These are phyloP conservation scores for Lamproptera curius DNA, from an alignment of 2,888 invertebrate species.

Conservation along the genomic window DNA sequence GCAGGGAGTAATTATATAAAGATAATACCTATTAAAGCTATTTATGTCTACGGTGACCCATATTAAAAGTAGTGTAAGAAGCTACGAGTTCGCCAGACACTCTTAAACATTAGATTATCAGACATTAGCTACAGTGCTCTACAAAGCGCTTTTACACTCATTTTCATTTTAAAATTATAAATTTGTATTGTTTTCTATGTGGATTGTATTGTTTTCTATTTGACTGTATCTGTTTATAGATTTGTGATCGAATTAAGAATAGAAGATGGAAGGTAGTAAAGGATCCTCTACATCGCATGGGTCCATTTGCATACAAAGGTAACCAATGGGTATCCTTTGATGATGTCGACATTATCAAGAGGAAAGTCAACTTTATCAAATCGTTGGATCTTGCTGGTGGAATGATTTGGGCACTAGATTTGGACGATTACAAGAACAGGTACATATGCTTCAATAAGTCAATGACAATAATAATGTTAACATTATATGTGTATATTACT, in stretches of 20 bases:
- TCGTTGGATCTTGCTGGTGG: conserved; percentile 89
- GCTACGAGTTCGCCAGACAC: no score
- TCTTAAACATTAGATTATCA: no score
- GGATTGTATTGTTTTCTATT: conserved; percentile 8
- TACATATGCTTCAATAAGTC: no score
- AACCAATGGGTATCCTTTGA: conserved; percentile 96
- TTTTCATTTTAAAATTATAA: no score
- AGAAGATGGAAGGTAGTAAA: conserved; percentile 89
- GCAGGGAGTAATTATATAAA: no score
- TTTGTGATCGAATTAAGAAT: conserved; percentile 88
- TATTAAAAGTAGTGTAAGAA: no score
- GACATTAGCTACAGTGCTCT: no score
- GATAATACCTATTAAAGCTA: no score
- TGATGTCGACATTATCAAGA: conserved; percentile 86
- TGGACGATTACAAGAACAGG: conserved; percentile 90
- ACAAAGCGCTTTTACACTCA: no score
- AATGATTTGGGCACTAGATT: conserved; percentile 94
- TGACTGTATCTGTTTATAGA: conserved; percentile 58
- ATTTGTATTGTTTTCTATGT: conserved; percentile 8
- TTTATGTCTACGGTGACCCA: no score
- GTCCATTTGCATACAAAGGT: conserved; percentile 91
- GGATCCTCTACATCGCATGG: conserved; percentile 87
- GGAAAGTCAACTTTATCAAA: conserved; percentile 88
- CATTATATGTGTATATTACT: no score
- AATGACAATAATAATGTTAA: no score